Base-by-base conservation (phyloP, 1,140 invertebrate species). In the Araneus ventricosus region DNA sequence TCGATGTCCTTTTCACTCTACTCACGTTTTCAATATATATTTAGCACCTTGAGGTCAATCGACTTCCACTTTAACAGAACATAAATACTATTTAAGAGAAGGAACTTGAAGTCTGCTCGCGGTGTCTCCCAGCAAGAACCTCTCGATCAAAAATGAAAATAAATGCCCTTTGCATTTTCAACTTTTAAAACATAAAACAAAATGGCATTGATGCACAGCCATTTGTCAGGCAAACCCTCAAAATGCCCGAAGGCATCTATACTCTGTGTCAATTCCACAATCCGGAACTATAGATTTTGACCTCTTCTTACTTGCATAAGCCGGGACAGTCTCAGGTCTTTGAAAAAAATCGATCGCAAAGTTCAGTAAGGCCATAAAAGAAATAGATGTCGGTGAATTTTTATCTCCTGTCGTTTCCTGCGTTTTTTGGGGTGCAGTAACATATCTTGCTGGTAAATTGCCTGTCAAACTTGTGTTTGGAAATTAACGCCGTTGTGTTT, bases 41-140 rank as follows among this genome's bases (percentile, higher is more conserved):
- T 75, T 75, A 34, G 30, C 70, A 75, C 70, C 70, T 75, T 75
- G 27, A 37, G 70, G 70, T 75, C 70, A 75, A 75, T 75, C 70
- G 30, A 34, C 30, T 75, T 34, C 4, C 20, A 3, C 70, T 34
- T 20, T 34, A 75, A 75, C 70, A 75, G 70, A 37, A 34, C 70
- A 75, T 75, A 75, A 75, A 75, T 75, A 75, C 30, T 75, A 24
- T 17, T 14, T 34, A 75, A 37, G n/a, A 24, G 20, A 4, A 22
- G 24, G n/a, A 63, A 63, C 22, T 22, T 63, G 22, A 24, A 24
- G 22, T 20, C 30, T 20, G 30, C 70, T 34, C 34, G 34, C 34
- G 14, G 5, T 20, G 27, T 10, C 34, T 20, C 14, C 37, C 14
- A 75, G 14, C 30, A 75, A 22, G 34, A 75, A 63, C 4, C 17